Conservation (phyloP, 2,888 invertebrate species). For the Autographa gamma region DNA sequence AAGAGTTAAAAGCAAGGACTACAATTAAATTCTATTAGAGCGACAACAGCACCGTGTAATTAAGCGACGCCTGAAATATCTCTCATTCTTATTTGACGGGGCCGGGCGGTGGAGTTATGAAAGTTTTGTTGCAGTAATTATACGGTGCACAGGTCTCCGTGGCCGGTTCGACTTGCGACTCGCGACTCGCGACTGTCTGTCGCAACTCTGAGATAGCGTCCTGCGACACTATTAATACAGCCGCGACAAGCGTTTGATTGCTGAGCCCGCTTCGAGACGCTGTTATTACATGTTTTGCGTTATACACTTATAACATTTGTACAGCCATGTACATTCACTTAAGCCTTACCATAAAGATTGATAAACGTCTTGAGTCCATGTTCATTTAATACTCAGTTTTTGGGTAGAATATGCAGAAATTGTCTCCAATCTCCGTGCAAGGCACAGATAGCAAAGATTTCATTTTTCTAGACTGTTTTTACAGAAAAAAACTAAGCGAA, state of each 20-base stretch:
- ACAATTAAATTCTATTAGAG: conserved; percentile 87
- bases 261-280: conserved; percentile 71
- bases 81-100: conserved; percentile 82
- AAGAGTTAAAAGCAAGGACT: conserved; percentile 62
- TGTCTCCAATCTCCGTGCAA: too few relatives aligned
- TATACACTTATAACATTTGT: conserved; percentile 51
- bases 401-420: too few relatives aligned
- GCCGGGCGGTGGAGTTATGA: conserved; percentile 73
- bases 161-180: conserved; percentile 50
- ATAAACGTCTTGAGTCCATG: too few relatives aligned
- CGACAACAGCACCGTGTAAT: conserved; percentile 80
- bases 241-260: conserved; percentile 81
- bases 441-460: too few relatives aligned
- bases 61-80: conserved; percentile 83
- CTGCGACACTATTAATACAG: conserved; percentile 78
- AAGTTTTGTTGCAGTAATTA: conserved; percentile 84
- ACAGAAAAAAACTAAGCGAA: background rate
- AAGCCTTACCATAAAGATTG: background rate
- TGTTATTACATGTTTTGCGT: conserved; percentile 73
- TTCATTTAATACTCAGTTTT: too few relatives aligned
- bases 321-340: conserved; percentile 38
- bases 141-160: conserved; percentile 63
- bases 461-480: background rate
- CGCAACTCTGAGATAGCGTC: conserved; percentile 73
- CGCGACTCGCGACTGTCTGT: conserved; percentile 50